These are phyloP conservation scores for Xerus inauris DNA, from an alignment of 2,113 vertebrate genomes.

Conservation along the genomic window DNA sequence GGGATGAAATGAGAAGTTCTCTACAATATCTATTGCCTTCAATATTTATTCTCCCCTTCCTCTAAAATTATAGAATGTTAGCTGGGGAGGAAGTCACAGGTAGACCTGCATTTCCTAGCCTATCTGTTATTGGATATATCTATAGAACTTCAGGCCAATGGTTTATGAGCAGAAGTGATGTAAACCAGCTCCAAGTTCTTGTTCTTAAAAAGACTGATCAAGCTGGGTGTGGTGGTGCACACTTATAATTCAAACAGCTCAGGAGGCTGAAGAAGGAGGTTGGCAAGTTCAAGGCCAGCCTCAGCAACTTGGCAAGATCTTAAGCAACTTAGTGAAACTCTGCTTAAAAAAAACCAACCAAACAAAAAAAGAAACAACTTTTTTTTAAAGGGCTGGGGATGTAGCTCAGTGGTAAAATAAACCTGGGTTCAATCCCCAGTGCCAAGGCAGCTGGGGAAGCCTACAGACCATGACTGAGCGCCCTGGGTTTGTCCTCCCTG, in stretches of 20 bases:
- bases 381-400: neutral
- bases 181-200: neutral
- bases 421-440: neutral
- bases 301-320: too few relatives aligned
- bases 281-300: neutral
- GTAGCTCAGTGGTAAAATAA: neutral
- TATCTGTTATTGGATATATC: neutral
- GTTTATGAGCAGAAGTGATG: neutral
- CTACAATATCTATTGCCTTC: neutral
- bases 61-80: neutral
- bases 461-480: neutral
- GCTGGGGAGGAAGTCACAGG: neutral
- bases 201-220: neutral
- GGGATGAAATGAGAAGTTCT: neutral
- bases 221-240: neutral
- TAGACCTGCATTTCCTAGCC: neutral
- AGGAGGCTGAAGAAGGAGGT: too few relatives aligned
- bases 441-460: neutral
- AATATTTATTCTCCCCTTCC: neutral
- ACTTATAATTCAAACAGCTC: neutral
- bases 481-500: neutral
- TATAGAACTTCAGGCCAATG: neutral
- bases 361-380: neutral
- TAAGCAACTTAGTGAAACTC: neutral
- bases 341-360: neutral